Conservation (phyloP, 2,797 vertebrate genomes). For the Furcifer pardalis region DNA sequence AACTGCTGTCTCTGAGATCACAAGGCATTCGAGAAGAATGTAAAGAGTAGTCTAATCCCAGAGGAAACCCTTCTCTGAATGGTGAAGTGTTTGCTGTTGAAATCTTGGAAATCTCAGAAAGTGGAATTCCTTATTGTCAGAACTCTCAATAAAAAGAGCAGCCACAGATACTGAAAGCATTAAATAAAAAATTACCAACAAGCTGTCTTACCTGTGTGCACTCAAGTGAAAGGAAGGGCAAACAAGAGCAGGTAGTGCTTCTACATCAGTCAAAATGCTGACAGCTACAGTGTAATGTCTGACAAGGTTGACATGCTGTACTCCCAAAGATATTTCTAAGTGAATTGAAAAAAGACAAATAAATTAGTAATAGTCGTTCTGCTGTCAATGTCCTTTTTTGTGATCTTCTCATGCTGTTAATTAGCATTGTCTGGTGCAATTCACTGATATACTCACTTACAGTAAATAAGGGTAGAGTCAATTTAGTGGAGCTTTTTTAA, state of each 20-base stretch:
- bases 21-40: slow-evolving; percentile 53
- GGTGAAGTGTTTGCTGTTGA: slow-evolving; percentile 58
- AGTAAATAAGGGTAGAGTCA: slow-evolving; percentile 34
- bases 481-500: slow-evolving; percentile 34
- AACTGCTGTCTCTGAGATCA: slow-evolving; percentile 53
- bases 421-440: slow-evolving; percentile 71
- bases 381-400: slow-evolving; percentile 81
- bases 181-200: slow-evolving; percentile 79
- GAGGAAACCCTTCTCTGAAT: slow-evolving; percentile 65
- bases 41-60: slow-evolving; percentile 58
- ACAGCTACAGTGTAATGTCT: slow-evolving; percentile 88
- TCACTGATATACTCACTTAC: slow-evolving; percentile 63
- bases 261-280: slow-evolving; percentile 87
- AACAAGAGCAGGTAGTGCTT: slow-evolving; percentile 79
- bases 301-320: slow-evolving; percentile 83
- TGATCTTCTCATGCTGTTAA: slow-evolving; percentile 73
- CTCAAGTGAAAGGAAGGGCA: slow-evolving; percentile 86
- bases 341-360: slow-evolving; percentile 85
- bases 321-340: slow-evolving; percentile 81
- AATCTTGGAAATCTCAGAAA: slow-evolving; percentile 65
- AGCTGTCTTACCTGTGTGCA: slow-evolving; percentile 85
- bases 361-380: slow-evolving; percentile 89
- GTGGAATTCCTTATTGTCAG: slow-evolving; percentile 71
- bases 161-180: slow-evolving; percentile 72
- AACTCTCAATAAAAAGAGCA: slow-evolving; percentile 73